These are phyloP conservation scores for Pelagia noctiluca DNA, from an alignment of 30 jellyfish, hydroid and myxozoan species.

Conservation along the genomic window DNA sequence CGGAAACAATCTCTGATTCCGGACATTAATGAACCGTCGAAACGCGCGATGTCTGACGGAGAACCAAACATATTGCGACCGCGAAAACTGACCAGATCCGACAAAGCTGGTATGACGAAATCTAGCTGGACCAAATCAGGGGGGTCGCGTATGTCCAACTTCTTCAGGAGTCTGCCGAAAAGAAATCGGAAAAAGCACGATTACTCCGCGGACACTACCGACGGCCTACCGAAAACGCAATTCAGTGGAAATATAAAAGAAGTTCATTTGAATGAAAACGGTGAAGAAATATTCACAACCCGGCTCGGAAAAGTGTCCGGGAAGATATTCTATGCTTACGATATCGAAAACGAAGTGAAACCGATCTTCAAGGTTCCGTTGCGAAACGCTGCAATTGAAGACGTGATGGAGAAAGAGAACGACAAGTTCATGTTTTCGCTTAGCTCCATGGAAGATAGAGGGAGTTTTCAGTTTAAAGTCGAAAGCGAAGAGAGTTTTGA, in stretches of 20 bases:
- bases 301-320: conserved; percentile 96
- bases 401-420: conserved; percentile 53
- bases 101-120: background rate
- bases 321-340: conserved; percentile 86
- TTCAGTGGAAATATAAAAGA: conserved; percentile 68
- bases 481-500: conserved; percentile 80
- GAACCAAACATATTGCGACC: conserved; percentile 32
- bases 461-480: conserved; percentile 56
- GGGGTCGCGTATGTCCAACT: conserved; percentile 69
- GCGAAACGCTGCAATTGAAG: conserved; percentile 93
- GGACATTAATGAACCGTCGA: conserved; percentile 15
- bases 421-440: conserved; percentile 41
- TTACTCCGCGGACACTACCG: conserved; percentile 48
- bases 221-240: conserved; percentile 84
- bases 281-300: conserved; percentile 22
- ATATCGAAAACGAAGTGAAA: conserved; percentile 60
- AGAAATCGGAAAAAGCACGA: conserved; percentile 62
- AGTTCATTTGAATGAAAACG: conserved; percentile 42
- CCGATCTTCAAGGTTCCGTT: conserved; percentile 94
- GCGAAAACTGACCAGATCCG: conserved; percentile 18
- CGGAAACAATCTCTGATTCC: conserved; percentile 13
- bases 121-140: conserved; percentile 34
- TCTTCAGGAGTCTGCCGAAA: conserved; percentile 70
- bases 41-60: conserved; percentile 50
- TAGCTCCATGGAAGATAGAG: conserved; percentile 84